These are phyloP conservation scores for Glomeris marginata DNA, from an alignment of 2,888 invertebrate species.

Conservation along the genomic window DNA sequence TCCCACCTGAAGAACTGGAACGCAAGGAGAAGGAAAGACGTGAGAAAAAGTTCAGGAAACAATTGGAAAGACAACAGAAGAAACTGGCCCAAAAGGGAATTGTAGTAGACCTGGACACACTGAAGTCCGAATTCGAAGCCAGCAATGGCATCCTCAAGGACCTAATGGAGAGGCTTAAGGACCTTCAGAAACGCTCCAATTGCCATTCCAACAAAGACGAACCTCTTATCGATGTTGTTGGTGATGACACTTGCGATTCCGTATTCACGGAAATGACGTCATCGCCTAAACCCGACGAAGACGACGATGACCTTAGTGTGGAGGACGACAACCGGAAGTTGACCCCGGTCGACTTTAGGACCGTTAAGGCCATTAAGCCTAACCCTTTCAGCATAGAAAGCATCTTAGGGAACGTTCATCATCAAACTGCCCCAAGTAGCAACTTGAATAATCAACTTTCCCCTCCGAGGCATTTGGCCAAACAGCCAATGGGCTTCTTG, in stretches of 20 bases:
- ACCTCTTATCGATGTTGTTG: constrained; percentile 17
- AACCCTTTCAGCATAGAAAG: constrained; percentile 87
- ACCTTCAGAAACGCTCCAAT: background rate
- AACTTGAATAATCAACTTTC: no score
- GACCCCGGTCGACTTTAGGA: background rate
- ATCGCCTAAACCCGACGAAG: constrained; percentile 12
- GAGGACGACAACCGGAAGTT: background rate
- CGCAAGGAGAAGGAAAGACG: constrained; percentile 28
- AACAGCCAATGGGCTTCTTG: no score
- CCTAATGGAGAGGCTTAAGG: constrained; percentile 2
- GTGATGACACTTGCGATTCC: constrained; percentile 10
- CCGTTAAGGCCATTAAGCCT: constrained; percentile 3
- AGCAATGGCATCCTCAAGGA: constrained; percentile 31
- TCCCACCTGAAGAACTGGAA: constrained; percentile 50
- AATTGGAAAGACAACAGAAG: constrained; percentile 77
- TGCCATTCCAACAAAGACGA: constrained; percentile 2
- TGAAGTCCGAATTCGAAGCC: constrained; percentile 73
- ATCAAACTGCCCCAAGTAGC: no score
- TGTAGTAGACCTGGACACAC: constrained; percentile 68
- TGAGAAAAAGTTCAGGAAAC: constrained; percentile 59
- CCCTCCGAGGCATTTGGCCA: no score
- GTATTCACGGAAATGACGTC: constrained; percentile 7
- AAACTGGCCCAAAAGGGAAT: constrained; percentile 84
- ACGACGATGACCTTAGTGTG: background rate
- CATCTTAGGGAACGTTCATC: constrained; percentile 35